These are phyloP conservation scores for Thalassaphorura encarpata DNA, from an alignment of 1,140 invertebrate species.

Conservation along the genomic window DNA sequence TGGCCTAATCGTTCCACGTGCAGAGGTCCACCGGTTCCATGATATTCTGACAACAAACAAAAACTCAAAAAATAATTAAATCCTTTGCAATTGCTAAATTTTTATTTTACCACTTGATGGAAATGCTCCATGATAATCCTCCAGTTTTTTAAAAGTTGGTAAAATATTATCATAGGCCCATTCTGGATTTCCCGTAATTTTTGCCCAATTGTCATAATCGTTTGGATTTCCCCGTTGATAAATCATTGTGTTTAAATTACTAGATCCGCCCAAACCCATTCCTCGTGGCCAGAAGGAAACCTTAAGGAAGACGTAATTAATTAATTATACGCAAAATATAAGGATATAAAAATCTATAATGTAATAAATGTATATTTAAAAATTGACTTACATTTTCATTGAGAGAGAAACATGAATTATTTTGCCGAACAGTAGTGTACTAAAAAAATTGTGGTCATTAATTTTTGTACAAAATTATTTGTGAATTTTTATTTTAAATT, in stretches of 20 bases:
- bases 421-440: neutral
- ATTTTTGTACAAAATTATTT: no score
- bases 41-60: slow-evolving; percentile 22
- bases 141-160: slow-evolving; percentile 34
- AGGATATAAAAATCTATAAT: neutral
- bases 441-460: no score
- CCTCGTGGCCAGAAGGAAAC: slow-evolving; percentile 1
- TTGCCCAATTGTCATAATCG: slow-evolving; percentile 57
- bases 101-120: neutral
- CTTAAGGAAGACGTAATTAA: slow-evolving; percentile 32
- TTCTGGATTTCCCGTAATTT: slow-evolving; percentile 38
- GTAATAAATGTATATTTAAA: neutral
- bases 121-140: slow-evolving; percentile 19
- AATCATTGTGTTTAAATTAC: slow-evolving; percentile 75
- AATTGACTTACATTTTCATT: neutral
- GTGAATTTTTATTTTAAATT: no score
- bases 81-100: neutral
- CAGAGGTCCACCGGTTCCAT: slow-evolving; percentile 24
- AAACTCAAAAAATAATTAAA: neutral
- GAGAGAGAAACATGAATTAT: neutral
- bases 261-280: slow-evolving; percentile 35
- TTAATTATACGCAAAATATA: neutral
- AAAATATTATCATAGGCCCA: slow-evolving; percentile 47
- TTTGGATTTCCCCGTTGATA: slow-evolving; percentile 63
- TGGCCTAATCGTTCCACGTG: slow-evolving; percentile 8